Evolutionary conservation across 2,888 invertebrate species (phyloP).

Genomic region (Fragum sueziense): DNA sequence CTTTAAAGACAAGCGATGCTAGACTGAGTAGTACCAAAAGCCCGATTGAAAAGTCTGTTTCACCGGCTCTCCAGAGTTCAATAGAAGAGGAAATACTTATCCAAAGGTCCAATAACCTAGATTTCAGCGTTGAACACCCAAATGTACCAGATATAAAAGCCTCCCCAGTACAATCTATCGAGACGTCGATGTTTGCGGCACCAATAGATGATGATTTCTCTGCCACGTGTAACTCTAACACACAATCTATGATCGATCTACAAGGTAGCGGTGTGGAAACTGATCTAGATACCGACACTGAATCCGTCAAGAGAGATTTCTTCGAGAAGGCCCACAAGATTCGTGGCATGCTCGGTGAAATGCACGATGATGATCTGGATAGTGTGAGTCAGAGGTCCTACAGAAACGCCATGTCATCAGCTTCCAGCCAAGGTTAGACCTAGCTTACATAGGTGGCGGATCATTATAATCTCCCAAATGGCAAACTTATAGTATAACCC

Average conservation of each 20-base stretch:
- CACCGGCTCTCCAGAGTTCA: background rate
- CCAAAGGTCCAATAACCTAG: background rate
- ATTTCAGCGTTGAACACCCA: background rate
- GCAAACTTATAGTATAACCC: too few species aligned
- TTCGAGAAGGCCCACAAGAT: conserved; percentile 28
- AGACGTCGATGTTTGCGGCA: conserved; percentile 48
- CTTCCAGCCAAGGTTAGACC: conserved; percentile 63
- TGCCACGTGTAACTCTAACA: conserved; percentile 31
- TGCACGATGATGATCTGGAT: conserved; percentile 35
- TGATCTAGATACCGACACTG: conserved; percentile 55
- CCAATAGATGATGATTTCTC: conserved; percentile 45
- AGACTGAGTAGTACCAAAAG: background rate
- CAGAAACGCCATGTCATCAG: conserved; percentile 53
- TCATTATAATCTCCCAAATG: too few species aligned
- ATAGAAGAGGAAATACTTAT: background rate
- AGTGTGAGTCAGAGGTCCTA: conserved; percentile 32
- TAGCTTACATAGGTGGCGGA: background rate
- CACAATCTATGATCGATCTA: conserved; percentile 38
- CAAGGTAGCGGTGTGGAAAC: conserved; percentile 38
- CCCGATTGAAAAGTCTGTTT: background rate
- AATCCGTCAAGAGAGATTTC: conserved; percentile 42
- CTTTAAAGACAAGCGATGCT: background rate
- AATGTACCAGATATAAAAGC: background rate
- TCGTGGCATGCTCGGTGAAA: conserved; percentile 28
- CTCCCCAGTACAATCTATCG: background rate